Conservation (phyloP, 2,113 vertebrate species). For the Cyprinodon variegatus region DNA sequence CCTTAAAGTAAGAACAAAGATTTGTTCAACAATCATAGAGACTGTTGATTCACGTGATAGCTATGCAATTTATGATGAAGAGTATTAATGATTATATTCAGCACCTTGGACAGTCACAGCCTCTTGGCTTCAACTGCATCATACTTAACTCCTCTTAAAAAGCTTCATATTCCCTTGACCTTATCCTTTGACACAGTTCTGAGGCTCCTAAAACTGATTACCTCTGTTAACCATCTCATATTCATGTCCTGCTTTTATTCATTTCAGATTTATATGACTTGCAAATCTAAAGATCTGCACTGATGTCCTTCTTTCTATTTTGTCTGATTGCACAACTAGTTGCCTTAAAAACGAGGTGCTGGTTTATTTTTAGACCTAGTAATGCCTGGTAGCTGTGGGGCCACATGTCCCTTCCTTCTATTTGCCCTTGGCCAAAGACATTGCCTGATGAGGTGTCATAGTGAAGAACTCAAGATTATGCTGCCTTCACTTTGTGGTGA, state of each 20-base stretch:
- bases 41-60: constrained; percentile 12
- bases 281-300: background rate
- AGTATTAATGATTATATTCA: constrained; percentile 49
- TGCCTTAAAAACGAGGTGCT: constrained; percentile 11
- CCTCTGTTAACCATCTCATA: background rate
- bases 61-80: background rate
- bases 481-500: background rate
- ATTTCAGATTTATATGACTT: constrained; percentile 3
- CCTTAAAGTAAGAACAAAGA: background rate
- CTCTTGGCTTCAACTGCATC: constrained; percentile 10
- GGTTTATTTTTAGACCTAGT: constrained; percentile 58
- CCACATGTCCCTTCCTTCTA: background rate
- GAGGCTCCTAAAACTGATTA: background rate
- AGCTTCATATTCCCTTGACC: background rate
- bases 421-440: constrained; percentile 54
- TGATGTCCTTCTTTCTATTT: background rate
- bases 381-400: constrained; percentile 29
- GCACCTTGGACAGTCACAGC: constrained; percentile 74
- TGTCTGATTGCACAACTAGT: constrained; percentile 11
- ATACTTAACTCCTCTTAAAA: constrained; percentile 33
- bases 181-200: background rate
- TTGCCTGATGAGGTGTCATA: constrained; percentile 42
- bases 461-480: constrained; percentile 32
- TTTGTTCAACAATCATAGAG: background rate
- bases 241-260: background rate